Evolutionary conservation across 2,797 vertebrate species (phyloP).

Genomic region (Cossypha dichroa): DNA sequence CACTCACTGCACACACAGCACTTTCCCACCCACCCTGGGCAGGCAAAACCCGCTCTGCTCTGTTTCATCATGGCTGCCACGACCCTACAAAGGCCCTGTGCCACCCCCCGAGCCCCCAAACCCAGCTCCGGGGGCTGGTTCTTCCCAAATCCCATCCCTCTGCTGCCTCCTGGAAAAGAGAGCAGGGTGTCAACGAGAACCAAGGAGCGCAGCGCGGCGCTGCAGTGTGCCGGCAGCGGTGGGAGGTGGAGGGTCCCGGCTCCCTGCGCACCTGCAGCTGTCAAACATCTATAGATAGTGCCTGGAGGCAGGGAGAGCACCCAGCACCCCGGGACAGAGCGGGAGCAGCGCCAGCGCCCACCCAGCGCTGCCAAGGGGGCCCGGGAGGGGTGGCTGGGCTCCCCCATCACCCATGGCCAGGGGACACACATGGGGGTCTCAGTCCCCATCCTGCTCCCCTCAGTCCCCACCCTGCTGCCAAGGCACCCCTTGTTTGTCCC

Average conservation of each 20-base stretch:
- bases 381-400: neutral
- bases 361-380: neutral
- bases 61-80: neutral
- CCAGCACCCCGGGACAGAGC: neutral
- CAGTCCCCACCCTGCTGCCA: neutral
- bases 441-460: too few relatives aligned
- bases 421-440: too few relatives aligned
- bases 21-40: rapidly evolving
- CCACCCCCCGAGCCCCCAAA: rapidly evolving
- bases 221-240: neutral
- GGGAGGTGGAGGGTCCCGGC: conserved; percentile 1
- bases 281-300: conserved; percentile 38
- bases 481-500: rapidly evolving
- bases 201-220: conserved; percentile 9
- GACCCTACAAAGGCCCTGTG: rapidly evolving
- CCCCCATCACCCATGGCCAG: too few relatives aligned
- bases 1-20: rapidly evolving
- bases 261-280: conserved; percentile 32
- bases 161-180: neutral
- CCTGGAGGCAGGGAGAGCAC: neutral
- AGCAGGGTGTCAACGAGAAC: conserved; percentile 14
- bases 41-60: neutral
- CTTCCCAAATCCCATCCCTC: rapidly evolving
- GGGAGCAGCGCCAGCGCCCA: neutral
- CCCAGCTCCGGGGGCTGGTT: rapidly evolving